Percentiles rank a stretch among this genome's conserved stretches.
Evolutionary conservation across 2,888 invertebrate genomes (phyloP).

Genomic region (Chesias legatella): DNA sequence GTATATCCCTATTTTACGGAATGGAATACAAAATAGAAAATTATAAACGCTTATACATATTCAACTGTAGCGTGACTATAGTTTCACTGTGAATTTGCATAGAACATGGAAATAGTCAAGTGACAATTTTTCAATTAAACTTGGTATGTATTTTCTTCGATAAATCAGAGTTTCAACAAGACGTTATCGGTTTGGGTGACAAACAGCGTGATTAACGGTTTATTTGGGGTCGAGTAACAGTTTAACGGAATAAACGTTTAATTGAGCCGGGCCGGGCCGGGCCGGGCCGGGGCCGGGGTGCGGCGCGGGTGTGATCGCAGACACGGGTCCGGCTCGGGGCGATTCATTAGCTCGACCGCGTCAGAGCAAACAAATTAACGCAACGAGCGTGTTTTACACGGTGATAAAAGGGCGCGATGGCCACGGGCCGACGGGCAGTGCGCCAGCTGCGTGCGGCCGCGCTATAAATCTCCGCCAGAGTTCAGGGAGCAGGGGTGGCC

Average conservation of each 20-base stretch:
- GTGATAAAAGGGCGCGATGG: constrained; percentile 75
- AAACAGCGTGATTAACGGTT: constrained; percentile 66
- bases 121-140: constrained; percentile 7
- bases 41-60: background rate
- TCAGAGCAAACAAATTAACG: constrained; percentile 79
- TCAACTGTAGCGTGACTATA: constrained; percentile 6
- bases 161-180: constrained; percentile 34
- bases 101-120: constrained; percentile 1
- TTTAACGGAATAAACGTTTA: constrained; percentile 72
- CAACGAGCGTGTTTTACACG: constrained; percentile 72
- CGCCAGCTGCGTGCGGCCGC: constrained; percentile 69
- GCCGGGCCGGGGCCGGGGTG: too few species aligned
- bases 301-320: constrained; percentile 42
- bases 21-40: background rate
- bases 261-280: constrained; percentile 46
- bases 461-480: constrained; percentile 61
- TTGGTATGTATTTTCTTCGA: constrained; percentile 9
- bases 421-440: constrained; percentile 49
- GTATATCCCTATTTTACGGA: background rate
- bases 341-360: constrained; percentile 76
- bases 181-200: constrained; percentile 37
- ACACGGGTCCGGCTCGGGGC: constrained; percentile 71
- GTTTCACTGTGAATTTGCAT: constrained; percentile 4
- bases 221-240: constrained; percentile 65
- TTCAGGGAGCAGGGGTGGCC: constrained; percentile 27